Conservation (phyloP, 2,113 vertebrate species). For the Reinhardtius hippoglossoides region DNA sequence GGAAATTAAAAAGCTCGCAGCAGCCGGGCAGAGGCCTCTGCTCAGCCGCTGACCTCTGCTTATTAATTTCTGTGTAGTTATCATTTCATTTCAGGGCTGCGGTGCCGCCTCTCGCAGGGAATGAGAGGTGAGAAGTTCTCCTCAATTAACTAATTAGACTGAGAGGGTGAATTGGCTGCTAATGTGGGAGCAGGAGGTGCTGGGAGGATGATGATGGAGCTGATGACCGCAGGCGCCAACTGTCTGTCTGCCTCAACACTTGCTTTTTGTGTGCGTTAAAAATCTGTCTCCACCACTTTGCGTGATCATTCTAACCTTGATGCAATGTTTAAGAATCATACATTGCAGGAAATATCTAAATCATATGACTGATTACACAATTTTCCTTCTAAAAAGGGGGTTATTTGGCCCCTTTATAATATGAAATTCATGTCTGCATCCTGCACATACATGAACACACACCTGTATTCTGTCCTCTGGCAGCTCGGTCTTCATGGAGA, state of each 20-base stretch:
- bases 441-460: slow-evolving; percentile 4
- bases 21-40: slow-evolving; percentile 46
- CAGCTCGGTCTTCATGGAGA: slow-evolving; percentile 98
- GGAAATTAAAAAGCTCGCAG: slow-evolving; percentile 93
- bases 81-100: slow-evolving; percentile 77
- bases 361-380: background rate
- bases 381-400: too few species aligned
- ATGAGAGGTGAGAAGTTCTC: slow-evolving; percentile 80
- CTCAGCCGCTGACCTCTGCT: slow-evolving; percentile 88
- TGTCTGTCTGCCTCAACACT: slow-evolving; percentile 2
- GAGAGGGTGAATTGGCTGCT: slow-evolving; percentile 89
- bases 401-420: background rate
- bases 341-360: background rate
- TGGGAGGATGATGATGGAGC: slow-evolving; percentile 64
- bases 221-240: slow-evolving; percentile 39
- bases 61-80: slow-evolving; percentile 92
- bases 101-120: slow-evolving; percentile 54
- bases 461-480: slow-evolving; percentile 99
- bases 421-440: background rate
- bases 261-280: background rate
- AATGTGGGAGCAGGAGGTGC: slow-evolving; percentile 81
- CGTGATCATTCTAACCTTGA: background rate
- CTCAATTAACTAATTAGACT: slow-evolving; percentile 97
- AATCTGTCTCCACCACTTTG: background rate
- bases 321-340: background rate